Conservation (phyloP, 2,113 vertebrate genomes). For the Scortum barcoo region DNA sequence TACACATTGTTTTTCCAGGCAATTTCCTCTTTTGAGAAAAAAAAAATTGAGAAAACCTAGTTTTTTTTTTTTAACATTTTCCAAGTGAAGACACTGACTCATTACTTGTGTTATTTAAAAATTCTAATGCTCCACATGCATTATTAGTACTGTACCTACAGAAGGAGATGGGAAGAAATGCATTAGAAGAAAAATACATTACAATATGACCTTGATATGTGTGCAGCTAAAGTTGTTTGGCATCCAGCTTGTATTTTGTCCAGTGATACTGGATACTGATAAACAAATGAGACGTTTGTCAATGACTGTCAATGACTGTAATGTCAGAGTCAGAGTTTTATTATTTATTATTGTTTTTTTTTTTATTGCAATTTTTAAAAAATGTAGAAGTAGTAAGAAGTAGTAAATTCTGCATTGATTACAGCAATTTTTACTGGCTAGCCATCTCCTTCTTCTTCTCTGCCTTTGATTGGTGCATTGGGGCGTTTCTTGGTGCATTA, state of each 20-base stretch:
- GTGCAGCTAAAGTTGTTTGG: background rate
- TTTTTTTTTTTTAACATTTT: conserved; percentile 1
- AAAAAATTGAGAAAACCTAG: background rate
- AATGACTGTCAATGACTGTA: too few species aligned
- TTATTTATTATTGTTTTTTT: too few species aligned
- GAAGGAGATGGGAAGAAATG: background rate
- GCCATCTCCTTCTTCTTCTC: too few species aligned
- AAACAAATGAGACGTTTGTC: background rate
- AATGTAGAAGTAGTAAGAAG: too few species aligned
- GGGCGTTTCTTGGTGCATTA: too few species aligned
- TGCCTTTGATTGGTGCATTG: too few species aligned
- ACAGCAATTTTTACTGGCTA: too few species aligned
- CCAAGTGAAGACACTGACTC: background rate
- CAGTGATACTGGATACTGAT: background rate
- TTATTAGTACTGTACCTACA: background rate
- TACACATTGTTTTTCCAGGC: conserved; percentile 21
- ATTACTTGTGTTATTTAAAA: conserved; percentile 2
- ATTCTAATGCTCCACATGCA: background rate
- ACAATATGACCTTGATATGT: background rate
- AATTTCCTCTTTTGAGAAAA: conserved; percentile 15
- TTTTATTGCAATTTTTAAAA: too few species aligned
- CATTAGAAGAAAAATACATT: background rate
- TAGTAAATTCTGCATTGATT: too few species aligned
- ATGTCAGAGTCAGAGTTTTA: too few species aligned
- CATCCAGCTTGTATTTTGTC: background rate